Conservation (phyloP, 2,797 vertebrate genomes). For the Astyanax mexicanus region DNA sequence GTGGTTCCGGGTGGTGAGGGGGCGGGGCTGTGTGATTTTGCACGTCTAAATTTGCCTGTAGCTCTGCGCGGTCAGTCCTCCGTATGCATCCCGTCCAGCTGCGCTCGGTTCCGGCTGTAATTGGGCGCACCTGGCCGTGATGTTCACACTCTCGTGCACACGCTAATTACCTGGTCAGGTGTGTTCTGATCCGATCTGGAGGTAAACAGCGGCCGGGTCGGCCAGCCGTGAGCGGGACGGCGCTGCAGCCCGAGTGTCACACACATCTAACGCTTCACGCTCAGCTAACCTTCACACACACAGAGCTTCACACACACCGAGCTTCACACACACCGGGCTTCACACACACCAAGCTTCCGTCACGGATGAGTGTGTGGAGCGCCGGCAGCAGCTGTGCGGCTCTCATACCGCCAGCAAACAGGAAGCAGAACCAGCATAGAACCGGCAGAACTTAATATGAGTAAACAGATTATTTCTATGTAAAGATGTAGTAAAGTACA, state of each 20-base stretch:
- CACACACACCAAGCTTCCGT: background rate
- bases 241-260: background rate
- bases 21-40: too few relatives aligned
- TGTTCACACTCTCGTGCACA: constrained; percentile 2
- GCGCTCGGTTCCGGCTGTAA: background rate
- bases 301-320: background rate
- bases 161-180: constrained; percentile 10
- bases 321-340: background rate
- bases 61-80: background rate
- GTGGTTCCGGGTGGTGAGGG: too few relatives aligned
- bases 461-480: background rate
- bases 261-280: background rate
- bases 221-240: background rate
- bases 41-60: background rate
- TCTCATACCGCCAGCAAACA: background rate
- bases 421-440: background rate
- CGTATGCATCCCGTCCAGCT: background rate
- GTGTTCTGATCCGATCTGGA: background rate
- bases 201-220: background rate
- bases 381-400: background rate
- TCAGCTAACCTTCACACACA: background rate
- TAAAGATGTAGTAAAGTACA: too few relatives aligned
- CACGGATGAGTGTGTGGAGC: background rate
- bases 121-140: constrained; percentile 5
- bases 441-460: background rate